These are phyloP conservation scores for Passer domesticus DNA, from an alignment of 2,113 vertebrate genomes.

Conservation along the genomic window DNA sequence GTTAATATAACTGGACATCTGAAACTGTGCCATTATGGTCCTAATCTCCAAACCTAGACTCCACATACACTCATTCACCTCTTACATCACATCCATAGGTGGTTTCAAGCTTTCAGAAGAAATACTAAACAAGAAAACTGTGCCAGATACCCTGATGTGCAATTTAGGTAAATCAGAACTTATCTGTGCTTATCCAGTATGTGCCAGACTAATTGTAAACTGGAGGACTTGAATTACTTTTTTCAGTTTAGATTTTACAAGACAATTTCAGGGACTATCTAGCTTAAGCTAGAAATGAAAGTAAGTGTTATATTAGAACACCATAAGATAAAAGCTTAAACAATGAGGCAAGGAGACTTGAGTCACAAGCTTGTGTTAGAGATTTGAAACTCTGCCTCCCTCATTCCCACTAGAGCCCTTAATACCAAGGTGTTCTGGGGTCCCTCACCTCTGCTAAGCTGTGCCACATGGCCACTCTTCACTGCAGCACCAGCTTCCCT, in stretches of 20 bases:
- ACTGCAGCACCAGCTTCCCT: neutral
- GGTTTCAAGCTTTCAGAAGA: neutral
- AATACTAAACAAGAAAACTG: neutral
- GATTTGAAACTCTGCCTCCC: neutral
- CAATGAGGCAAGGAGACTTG: neutral
- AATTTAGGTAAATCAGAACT: neutral
- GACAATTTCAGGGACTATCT: neutral
- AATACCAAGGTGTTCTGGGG: neutral
- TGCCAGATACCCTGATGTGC: neutral
- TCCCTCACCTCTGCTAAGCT: neutral
- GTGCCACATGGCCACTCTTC: neutral
- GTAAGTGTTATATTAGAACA: neutral
- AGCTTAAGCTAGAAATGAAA: neutral
- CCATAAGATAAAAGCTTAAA: neutral
- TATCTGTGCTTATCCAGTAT: neutral
- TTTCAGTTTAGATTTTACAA: neutral
- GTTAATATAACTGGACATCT: neutral
- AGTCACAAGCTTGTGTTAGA: neutral
- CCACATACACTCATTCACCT: neutral
- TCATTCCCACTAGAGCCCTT: neutral
- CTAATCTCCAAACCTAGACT: neutral
- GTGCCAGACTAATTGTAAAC: neutral
- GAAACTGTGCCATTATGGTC: neutral
- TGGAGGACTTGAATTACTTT: neutral
- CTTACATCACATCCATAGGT: neutral